Evolutionary conservation across 2,888 invertebrate genomes (phyloP).

Genomic region (Steromphala cineraria): DNA sequence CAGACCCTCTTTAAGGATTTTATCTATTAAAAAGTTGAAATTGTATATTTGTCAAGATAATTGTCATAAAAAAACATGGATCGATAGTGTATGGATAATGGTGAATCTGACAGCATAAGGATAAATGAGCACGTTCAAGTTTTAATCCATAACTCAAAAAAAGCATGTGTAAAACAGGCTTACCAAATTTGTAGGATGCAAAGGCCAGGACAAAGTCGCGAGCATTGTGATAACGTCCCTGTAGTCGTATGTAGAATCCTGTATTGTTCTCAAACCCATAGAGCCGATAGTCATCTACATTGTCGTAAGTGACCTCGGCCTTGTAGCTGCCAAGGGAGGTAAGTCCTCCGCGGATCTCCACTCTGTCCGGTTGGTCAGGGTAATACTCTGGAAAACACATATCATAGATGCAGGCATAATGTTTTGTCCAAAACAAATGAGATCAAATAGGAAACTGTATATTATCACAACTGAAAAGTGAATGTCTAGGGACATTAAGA

Average conservation of each 20-base stretch:
- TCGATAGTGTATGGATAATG: no score
- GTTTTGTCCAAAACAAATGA: no score
- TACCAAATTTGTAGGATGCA: slow-evolving; percentile 39
- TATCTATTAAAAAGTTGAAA: no score
- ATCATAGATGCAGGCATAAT: no score
- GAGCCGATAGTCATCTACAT: not conserved
- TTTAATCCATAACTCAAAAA: not conserved
- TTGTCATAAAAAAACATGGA: no score
- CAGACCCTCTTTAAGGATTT: no score
- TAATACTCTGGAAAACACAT: not conserved
- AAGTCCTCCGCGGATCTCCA: slow-evolving; percentile 42
- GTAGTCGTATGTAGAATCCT: slow-evolving; percentile 52
- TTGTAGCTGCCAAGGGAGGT: slow-evolving; percentile 40
- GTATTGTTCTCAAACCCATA: slow-evolving; percentile 17
- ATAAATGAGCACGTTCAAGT: no score
- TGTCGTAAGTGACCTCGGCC: slow-evolving; percentile 22
- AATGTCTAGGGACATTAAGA: no score
- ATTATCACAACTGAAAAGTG: no score
- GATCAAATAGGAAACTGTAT: no score
- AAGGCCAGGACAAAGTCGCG: slow-evolving; percentile 41
- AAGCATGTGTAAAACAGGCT: not conserved
- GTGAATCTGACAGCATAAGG: no score
- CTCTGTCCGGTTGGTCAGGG: not conserved
- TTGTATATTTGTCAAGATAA: no score
- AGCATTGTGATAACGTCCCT: slow-evolving; percentile 31